Percentiles rank a stretch among this genome's conserved stretches.
phyloP scores from a whole-genome alignment of 1,140 invertebrate genomes.

The Drosophila simulans region DNA sequence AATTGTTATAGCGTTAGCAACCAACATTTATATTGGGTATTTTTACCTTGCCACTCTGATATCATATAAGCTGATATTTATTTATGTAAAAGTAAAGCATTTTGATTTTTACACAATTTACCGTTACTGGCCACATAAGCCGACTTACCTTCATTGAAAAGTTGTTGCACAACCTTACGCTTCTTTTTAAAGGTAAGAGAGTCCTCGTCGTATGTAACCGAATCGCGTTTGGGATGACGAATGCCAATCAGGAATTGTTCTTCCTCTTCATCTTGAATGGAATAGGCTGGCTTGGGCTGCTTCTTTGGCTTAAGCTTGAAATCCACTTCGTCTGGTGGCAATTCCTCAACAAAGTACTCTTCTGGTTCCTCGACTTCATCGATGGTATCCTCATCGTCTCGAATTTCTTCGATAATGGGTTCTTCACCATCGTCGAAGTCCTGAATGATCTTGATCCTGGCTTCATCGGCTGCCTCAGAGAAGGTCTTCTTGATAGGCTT shows the following conservation, averaged over 20 bases:
- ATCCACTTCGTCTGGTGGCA: constrained; percentile 85
- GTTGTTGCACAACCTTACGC: constrained; percentile 86
- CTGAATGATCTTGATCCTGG: constrained; percentile 89
- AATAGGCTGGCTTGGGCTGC: constrained; percentile 70
- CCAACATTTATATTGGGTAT: constrained; percentile 59
- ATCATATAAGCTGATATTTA: constrained; percentile 79
- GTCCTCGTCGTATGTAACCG: constrained; percentile 83
- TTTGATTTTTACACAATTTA: constrained; percentile 27
- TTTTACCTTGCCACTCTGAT: constrained; percentile 81
- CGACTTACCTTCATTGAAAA: constrained; percentile 87
- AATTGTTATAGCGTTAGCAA: constrained; percentile 67
- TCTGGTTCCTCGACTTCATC: constrained; percentile 88
- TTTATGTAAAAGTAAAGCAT: constrained; percentile 49
- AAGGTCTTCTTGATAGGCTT: constrained; percentile 89
- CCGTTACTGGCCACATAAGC: background rate
- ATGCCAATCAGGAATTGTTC: constrained; percentile 87
- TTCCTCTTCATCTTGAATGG: constrained; percentile 85
- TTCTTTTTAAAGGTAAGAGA: constrained; percentile 87
- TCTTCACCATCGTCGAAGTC: constrained; percentile 88
- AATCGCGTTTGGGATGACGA: constrained; percentile 84
- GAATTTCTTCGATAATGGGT: constrained; percentile 89
- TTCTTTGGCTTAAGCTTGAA: constrained; percentile 86
- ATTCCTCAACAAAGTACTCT: constrained; percentile 85
- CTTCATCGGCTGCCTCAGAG: constrained; percentile 90
- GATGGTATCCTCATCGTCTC: constrained; percentile 87